Base-by-base conservation (phyloP, 1,140 invertebrate genomes). In the Caerostris darwini region DNA sequence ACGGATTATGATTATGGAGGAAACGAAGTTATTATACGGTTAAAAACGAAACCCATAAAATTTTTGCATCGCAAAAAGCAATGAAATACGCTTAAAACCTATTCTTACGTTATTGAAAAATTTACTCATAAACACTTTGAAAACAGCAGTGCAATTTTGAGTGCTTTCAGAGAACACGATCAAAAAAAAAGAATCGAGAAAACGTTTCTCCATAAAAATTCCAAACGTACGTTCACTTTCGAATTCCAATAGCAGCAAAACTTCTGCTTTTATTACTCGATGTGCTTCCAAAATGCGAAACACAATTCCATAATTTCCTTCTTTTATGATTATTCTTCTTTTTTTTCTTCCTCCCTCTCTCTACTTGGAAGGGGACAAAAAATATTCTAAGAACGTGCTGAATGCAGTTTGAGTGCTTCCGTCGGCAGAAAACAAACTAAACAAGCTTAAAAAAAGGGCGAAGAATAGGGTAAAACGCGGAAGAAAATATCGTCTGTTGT, bases 401-500 rank as follows among this genome's bases (percentile, higher is more conserved):
- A 77, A 77, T 77, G 5, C 34, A 77, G 71, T 77, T 77, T 77
- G 71, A 77, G 71, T 77, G 71, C 71, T 77, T 53, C 34, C 34
- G 50, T 77, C 19, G 14, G 12, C 10, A 5, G 34, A 77, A 19
- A 77, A 14, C 34, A 77, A 50, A 77, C 50, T 34, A 71, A 71
- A 71, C 3, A 19, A 71, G 5, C n/a, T 12, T 12, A 53, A 71
- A 77, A 77, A 77, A 53, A 4, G 10, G 71, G 54, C 10, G 53
- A 6, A 56, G 82, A 83, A 83, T 83, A 56, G 54, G 82, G 82
- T 57, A 83, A 83, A 57, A 56, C 54, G n/a, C 6, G 54, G 17
- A 34, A 19, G 82, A 58, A 83, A 83, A 83, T 83, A 83, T 83
- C 82, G 82, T 83, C 82, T 58, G 82, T 83, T 83, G 82, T 83